phyloP scores from a whole-genome alignment of 2,888 invertebrate species.

The Bembecia ichneumoniformis region DNA sequence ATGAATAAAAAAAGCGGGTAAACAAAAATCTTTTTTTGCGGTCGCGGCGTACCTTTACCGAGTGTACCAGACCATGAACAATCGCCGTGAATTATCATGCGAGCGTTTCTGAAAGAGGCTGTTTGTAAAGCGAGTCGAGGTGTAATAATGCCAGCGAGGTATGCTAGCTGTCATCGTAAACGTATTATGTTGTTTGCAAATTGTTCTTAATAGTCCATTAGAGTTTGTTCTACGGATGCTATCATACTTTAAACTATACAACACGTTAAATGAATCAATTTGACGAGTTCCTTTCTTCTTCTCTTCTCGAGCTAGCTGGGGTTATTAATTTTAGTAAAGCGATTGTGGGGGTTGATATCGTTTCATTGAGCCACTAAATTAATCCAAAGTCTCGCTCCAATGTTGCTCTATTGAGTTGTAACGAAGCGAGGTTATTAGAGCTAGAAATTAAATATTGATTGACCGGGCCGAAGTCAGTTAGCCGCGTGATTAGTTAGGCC shows the following conservation, averaged over 20 bases:
- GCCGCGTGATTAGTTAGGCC: slow-evolving; percentile 34
- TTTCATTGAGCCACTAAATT: slow-evolving; percentile 4
- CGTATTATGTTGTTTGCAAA: slow-evolving; percentile 48
- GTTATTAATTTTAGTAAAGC: not conserved
- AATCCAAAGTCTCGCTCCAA: slow-evolving; percentile 6
- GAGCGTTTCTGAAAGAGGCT: slow-evolving; percentile 58
- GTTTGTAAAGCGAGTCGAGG: slow-evolving; percentile 55
- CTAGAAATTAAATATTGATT: slow-evolving; percentile 25
- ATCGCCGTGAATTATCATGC: slow-evolving; percentile 65
- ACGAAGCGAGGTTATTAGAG: slow-evolving; percentile 18
- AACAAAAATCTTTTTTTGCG: slow-evolving; percentile 66
- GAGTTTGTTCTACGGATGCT: slow-evolving; percentile 22
- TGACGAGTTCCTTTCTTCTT: not conserved
- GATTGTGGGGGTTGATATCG: not conserved
- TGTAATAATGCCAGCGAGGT: slow-evolving; percentile 41
- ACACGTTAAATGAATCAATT: slow-evolving; percentile 1
- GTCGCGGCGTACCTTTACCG: slow-evolving; percentile 63
- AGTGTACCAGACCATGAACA: slow-evolving; percentile 67
- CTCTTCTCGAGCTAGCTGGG: no score
- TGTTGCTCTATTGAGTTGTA: slow-evolving; percentile 16
- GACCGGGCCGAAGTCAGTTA: slow-evolving; percentile 35
- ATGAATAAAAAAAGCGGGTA: slow-evolving; percentile 53
- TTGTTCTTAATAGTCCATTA: slow-evolving; percentile 36
- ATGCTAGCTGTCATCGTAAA: slow-evolving; percentile 43
- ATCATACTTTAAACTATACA: slow-evolving; percentile 21